Base-by-base conservation (phyloP, 2,797 vertebrate genomes). In the Leuciscus waleckii region DNA sequence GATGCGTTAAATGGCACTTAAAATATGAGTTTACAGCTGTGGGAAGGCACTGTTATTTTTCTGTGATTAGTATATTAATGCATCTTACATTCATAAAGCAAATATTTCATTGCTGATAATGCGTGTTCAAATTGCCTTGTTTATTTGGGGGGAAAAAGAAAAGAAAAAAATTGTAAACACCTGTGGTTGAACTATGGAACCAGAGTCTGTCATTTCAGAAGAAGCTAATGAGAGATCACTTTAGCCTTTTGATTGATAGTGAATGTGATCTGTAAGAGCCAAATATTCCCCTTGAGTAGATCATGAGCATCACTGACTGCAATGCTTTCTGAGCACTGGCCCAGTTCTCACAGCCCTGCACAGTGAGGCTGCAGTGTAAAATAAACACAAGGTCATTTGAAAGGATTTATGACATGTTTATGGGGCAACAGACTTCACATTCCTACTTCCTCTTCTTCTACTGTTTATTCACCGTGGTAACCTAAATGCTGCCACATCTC, bases 31-130 rank as follows among this genome's bases (percentile, higher is more conserved):
- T 69, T 39, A n/a, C 4, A 49, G 29, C 84, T 92, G 90, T 92
- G 90, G 92, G 92, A 92, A 92, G 90, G 90, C 86, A 86, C 91
- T 90, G 90, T 91, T 91, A 91, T 92, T 90, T 89, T 46, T 46
- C 13, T 46, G 13, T 46, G 43, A 14, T 14, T 46, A 46, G 43
- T 46, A 90, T 94, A 75, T 32, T 61, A 71, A 74, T 75, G 49
- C 29, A 83, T 29, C 51, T 71, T 26, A 29, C 56, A 67, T 74
- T 63, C 39, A 46, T 46, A 63, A 82, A 75, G 41, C 26, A 41
- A 65, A 35, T 7, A 82, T 82, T 61, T 63, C 23, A 78, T 58
- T 41, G 37, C 56, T 58, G 23, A 78, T 43, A 43, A 73, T 21
- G n/a, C 41, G n/a, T 17, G 46, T 26, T 63, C 35, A 61, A 81